Base-by-base conservation (phyloP, 1,140 invertebrate genomes). In the Oedothorax gibbosus region DNA sequence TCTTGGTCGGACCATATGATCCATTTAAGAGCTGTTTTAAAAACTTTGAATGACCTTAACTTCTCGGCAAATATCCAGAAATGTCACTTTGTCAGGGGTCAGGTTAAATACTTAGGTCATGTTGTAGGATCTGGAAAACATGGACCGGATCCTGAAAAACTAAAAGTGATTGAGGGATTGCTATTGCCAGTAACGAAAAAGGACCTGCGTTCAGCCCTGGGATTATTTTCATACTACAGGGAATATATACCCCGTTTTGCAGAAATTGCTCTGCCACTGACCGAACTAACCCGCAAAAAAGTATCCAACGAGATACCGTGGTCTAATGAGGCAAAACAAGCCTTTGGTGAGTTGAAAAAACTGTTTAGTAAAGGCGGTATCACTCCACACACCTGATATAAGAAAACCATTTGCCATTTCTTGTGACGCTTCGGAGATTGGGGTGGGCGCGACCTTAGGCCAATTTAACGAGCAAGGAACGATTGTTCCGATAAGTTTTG, bases 61-160 rank as follows among this genome's bases (percentile, higher is more conserved):
- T 35, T 90, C 3, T 49, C 53, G 3, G 53, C 49, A 14, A 77
- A 77, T 35, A 86, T 85, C 14, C 82, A 88, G 56, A 91, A 91
- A 87, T 89, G 90, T 87, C 18, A 86, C 12, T 88, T 90, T 87
- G 86, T 62, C 15, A 64, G 77, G 21, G 12, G 60, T 10, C 79
- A 88, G 80, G 64, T 88, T 2, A 56, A 86, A 14, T 90, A 89
- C 86, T 87, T 91, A 2, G 91, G 90, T n/a, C 88, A 90, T 69
- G 80, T 88, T 3, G 82, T 89, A 35, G 86, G 86, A 10, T 65
- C 87, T 20, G 87, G 90, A 50, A 88, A 89, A 15, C 75, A 91
- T 0, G 87, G 88, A 35, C 89, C 89, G 86, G 87, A 89, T 54
- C 87, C 88, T n/a, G 87, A 87, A 3, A 90, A 90, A 86, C 76